Evolutionary conservation across 2,113 vertebrate species (phyloP).

Genomic region (Panthera leo): DNA sequence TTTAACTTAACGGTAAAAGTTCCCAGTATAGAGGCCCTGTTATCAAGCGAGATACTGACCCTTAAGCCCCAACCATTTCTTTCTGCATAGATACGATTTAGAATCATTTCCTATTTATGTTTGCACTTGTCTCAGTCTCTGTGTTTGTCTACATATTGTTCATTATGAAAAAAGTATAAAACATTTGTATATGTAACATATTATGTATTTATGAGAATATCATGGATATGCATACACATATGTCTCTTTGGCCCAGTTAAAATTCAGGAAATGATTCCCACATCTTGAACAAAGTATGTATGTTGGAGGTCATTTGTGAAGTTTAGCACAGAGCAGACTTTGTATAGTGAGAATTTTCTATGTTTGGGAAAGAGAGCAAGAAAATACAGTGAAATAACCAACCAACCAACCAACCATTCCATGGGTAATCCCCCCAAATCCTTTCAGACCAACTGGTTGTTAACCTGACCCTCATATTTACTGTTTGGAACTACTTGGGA

Average conservation of each 20-base stretch:
- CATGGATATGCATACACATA: slow-evolving; percentile 83
- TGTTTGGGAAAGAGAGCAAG: slow-evolving; percentile 43
- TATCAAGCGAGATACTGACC: background rate
- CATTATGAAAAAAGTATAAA: slow-evolving; percentile 81
- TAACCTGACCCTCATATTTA: background rate
- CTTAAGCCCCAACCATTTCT: background rate
- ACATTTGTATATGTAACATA: slow-evolving; percentile 83
- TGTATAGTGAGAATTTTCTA: slow-evolving; percentile 64
- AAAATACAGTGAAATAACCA: slow-evolving; percentile 46
- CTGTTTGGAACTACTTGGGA: slow-evolving; percentile 53
- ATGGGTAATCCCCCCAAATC: background rate
- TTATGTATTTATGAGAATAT: slow-evolving; percentile 82
- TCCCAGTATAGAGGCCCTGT: background rate
- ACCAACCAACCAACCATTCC: background rate
- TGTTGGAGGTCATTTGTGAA: slow-evolving; percentile 82
- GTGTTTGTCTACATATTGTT: slow-evolving; percentile 83
- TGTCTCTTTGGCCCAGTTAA: slow-evolving; percentile 83
- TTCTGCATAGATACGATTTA: slow-evolving; percentile 37
- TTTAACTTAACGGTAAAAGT: background rate
- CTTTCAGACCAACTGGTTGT: slow-evolving; percentile 52
- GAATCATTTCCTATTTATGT: slow-evolving; percentile 76
- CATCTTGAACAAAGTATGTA: slow-evolving; percentile 81
- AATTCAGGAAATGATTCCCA: slow-evolving; percentile 79
- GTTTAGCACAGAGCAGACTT: slow-evolving; percentile 70
- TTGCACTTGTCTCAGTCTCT: slow-evolving; percentile 74